Percentiles rank a stretch among this genome's conserved stretches.
These are phyloP conservation scores for Acromyrmex echinatior DNA, from an alignment of 1,140 invertebrate genomes.

Conservation along the genomic window DNA sequence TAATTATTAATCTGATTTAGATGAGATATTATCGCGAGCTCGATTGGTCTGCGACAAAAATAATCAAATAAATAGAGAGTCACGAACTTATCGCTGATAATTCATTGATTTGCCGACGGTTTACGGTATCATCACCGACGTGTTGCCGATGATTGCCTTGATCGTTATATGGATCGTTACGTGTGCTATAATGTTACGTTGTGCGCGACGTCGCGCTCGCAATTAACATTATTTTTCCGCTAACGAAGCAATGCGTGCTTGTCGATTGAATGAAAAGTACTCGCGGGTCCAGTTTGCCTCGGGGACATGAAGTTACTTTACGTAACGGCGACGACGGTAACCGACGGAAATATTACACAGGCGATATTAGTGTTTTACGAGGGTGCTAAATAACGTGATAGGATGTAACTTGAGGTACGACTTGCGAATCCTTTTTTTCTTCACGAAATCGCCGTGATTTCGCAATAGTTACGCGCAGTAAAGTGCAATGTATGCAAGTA, in stretches of 20 bases:
- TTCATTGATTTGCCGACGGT: conserved; percentile 26
- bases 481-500: not conserved
- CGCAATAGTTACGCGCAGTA: not conserved
- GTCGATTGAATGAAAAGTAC: conserved; percentile 45
- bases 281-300: conserved; percentile 51
- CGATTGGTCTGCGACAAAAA: conserved; percentile 1
- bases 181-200: conserved; percentile 15
- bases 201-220: conserved; percentile 21
- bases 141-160: conserved; percentile 43
- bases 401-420: conserved; percentile 34
- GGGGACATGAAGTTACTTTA: conserved; percentile 55
- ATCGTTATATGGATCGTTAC: conserved; percentile 43
- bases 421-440: conserved; percentile 10
- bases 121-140: not conserved
- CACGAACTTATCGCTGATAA: conserved; percentile 24
- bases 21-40: conserved; percentile 2
- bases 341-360: conserved; percentile 56
- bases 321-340: conserved; percentile 41
- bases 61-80: not conserved
- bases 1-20: conserved; percentile 8
- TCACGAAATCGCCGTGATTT: conserved; percentile 35
- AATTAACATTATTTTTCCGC: conserved; percentile 45
- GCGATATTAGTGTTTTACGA: conserved; percentile 57
- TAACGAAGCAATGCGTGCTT: conserved; percentile 42
- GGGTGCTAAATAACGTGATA: conserved; percentile 54